Evolutionary conservation across 2,113 vertebrate genomes (phyloP).

Genomic region (Cervus canadensis): DNA sequence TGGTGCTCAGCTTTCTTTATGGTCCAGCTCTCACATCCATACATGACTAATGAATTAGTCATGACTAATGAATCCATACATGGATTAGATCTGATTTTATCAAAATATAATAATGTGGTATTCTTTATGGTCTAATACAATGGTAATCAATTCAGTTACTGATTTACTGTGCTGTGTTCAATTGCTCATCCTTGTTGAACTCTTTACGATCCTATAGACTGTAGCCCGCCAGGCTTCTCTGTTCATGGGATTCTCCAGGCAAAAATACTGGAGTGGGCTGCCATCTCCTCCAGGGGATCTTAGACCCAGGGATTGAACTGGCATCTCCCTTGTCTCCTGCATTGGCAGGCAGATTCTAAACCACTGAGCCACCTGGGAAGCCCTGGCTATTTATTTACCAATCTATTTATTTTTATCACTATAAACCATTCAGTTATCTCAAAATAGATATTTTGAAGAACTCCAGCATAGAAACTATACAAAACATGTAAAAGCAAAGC

Average conservation of each 20-base stretch:
- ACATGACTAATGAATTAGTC: not conserved
- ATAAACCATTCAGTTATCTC: conserved; percentile 12
- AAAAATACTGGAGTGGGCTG: not conserved
- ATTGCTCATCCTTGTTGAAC: not conserved
- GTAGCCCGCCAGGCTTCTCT: not conserved
- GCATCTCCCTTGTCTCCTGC: not conserved
- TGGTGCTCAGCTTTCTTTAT: not conserved
- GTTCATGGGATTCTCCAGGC: not conserved
- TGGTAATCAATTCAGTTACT: not conserved
- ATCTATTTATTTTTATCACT: not conserved
- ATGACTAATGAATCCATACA: not conserved
- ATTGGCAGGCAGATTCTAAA: not conserved
- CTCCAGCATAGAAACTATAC: not conserved
- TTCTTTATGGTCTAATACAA: not conserved
- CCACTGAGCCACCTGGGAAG: not conserved
- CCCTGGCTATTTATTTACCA: conserved; percentile 15
- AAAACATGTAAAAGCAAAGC: not conserved
- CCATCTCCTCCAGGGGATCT: not conserved
- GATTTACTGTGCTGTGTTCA: not conserved
- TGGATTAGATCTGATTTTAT: not conserved
- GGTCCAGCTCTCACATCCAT: not conserved
- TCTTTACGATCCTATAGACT: not conserved
- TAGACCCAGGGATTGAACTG: not conserved
- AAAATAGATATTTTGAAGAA: not conserved
- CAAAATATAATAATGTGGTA: not conserved